Conservation (phyloP, 2,797 vertebrate genomes). For the Argyrosomus regius region DNA sequence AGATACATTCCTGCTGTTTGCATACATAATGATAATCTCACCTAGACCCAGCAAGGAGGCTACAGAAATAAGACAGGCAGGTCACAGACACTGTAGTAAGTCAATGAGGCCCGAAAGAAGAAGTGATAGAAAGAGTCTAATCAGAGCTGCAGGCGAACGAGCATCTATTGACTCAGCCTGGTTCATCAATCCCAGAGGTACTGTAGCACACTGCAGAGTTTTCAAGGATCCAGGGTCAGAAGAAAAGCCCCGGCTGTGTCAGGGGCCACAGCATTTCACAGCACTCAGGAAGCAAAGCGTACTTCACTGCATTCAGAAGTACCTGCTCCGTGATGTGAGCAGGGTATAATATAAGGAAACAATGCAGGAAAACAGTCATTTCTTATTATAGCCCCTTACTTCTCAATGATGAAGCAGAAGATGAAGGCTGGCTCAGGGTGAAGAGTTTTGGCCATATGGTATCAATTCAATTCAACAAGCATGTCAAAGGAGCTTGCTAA, state of each 20-base stretch:
- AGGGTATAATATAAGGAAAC: constrained; percentile 18
- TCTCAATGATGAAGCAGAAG: not conserved
- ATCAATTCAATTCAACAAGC: constrained; percentile 15
- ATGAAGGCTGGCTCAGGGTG: not conserved
- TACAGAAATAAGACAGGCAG: constrained; percentile 50
- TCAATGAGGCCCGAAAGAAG: constrained; percentile 57
- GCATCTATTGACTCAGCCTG: constrained; percentile 68
- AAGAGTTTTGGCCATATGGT: not conserved
- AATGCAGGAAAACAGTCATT: constrained; percentile 12
- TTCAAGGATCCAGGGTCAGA: constrained; percentile 65
- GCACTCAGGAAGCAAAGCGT: constrained; percentile 14
- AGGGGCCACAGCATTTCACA: constrained; percentile 17
- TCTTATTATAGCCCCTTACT: not conserved
- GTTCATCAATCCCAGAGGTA: constrained; percentile 60
- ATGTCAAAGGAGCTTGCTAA: not conserved
- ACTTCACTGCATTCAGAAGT: constrained; percentile 25
- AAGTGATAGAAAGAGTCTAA: constrained; percentile 62
- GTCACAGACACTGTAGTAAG: constrained; percentile 36
- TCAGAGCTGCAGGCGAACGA: constrained; percentile 58
- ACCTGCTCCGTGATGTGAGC: constrained; percentile 8
- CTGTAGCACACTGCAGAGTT: constrained; percentile 36
- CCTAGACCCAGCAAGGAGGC: not conserved
- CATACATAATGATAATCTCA: constrained; percentile 8
- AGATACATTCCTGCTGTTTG: not conserved
- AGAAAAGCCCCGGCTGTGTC: constrained; percentile 26